A percentile compares a stretch with the other conserved stretches of the same genome.
These are phyloP conservation scores for Anthopleura xanthogrammica DNA, from an alignment of 92 coral and sea anemone species.

Conservation along the genomic window DNA sequence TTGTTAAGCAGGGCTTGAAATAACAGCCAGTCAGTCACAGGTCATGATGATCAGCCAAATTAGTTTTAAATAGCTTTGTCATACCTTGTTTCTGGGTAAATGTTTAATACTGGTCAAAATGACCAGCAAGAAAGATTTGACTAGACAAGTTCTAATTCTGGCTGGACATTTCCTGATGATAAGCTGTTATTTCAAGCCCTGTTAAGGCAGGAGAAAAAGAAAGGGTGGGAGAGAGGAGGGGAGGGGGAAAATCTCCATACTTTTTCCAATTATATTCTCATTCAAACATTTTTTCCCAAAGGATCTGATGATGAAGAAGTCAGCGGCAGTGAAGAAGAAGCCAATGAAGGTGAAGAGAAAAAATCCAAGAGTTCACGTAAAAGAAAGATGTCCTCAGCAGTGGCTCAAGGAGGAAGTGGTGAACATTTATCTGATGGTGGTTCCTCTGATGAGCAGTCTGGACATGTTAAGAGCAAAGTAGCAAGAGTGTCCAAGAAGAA, in stretches of 20 bases:
- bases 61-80: too few species aligned
- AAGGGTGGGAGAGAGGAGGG: background rate
- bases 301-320: slow-evolving; percentile 37
- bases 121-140: too few species aligned
- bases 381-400: slow-evolving; percentile 68
- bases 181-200: too few species aligned
- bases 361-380: slow-evolving; percentile 59
- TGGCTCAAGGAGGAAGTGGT: slow-evolving; percentile 21
- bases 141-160: too few species aligned
- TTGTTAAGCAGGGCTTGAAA: too few species aligned
- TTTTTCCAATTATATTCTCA: background rate
- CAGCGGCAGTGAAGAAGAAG: slow-evolving; percentile 58
- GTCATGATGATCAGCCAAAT: too few species aligned
- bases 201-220: too few species aligned
- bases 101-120: too few species aligned
- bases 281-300: background rate
- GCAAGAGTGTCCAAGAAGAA: slow-evolving; percentile 66
- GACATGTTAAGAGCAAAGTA: slow-evolving; percentile 85
- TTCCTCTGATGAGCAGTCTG: slow-evolving; percentile 70
- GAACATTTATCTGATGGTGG: slow-evolving; percentile 66
- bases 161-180: too few species aligned
- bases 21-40: too few species aligned
- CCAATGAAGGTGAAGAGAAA: slow-evolving; percentile 32
- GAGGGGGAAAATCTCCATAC: background rate
- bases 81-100: too few species aligned